Percentiles rank a stretch among this genome's conserved stretches.
phyloP scores from a whole-genome alignment of 2,113 vertebrate species.

The Sprattus sprattus region DNA sequence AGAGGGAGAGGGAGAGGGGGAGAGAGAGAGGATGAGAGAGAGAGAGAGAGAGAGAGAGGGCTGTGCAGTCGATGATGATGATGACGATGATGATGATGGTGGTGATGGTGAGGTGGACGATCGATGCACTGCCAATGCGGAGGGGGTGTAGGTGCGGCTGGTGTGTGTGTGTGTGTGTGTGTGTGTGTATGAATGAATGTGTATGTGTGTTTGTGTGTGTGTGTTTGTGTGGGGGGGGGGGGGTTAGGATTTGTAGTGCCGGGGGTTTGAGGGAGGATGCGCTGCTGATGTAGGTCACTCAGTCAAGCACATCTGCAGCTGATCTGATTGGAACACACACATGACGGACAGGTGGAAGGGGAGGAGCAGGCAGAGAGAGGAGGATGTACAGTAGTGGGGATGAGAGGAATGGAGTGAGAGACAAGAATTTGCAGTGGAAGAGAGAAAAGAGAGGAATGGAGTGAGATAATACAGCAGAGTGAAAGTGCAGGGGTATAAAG shows the following conservation, averaged over 20 bases:
- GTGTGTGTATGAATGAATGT: too few relatives aligned
- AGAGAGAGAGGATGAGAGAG: neutral
- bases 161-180: neutral
- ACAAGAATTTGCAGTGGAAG: neutral
- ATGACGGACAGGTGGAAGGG: neutral
- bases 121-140: neutral
- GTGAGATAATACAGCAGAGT: too few relatives aligned
- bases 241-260: constrained; percentile 13
- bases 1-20: neutral
- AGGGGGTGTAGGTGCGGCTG: neutral
- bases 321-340: constrained; percentile 63
- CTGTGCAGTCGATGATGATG: neutral
- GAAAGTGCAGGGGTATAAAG: too few relatives aligned
- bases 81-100: neutral
- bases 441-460: neutral
- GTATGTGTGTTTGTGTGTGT: neutral
- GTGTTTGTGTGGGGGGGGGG: neutral
- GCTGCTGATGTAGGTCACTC: constrained; percentile 72
- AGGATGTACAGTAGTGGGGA: neutral
- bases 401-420: neutral
- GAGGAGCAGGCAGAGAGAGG: neutral
- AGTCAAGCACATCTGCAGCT: constrained; percentile 66
- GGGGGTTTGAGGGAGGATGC: constrained; percentile 52
- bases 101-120: neutral
- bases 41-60: neutral